Evolutionary conservation across 2,113 vertebrate genomes (phyloP), one percentile per base, ranked within the genome.

Genomic region (Regulus satrapa): DNA sequence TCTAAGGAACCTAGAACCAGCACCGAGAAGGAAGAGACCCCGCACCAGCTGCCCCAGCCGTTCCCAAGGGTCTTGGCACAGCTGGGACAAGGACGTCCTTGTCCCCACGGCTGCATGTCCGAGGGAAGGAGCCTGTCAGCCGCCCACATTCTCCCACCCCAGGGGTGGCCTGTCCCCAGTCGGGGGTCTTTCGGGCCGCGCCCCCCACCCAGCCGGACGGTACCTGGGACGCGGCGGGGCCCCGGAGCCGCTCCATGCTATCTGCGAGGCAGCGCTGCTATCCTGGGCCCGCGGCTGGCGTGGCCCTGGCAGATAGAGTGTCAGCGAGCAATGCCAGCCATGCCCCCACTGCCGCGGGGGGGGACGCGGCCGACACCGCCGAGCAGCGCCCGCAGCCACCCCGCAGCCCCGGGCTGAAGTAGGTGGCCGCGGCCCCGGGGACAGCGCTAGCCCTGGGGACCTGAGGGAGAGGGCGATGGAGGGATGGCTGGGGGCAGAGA

Each of bases 241-340:
- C 34, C 9, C 92, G 54, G 76, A 94, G 88, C 18, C 8, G 67
- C 92, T 97, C 94, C 96, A 96, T 97, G 96, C 95, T 92, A 14
- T 83, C 87, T 68, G 91, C 41, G 5, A 63, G 59, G 82, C 94
- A 80, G 91, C 51, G 67, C 96, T 80, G 96, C 96, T 97, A 97
- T 97, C 96, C 96, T 97, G 96, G 94, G 95, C 79, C 91, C 7
- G 80, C 45, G 66, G 69, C 94, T 88, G 73, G 91, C 58, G 16
- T 43, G 76, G 95, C 23, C 95, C 91, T 72, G 61, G 87, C 83
- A 90, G 95, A 96, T 94, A 95, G 85, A 62, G 89, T 95, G 94
- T 95, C 96, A 94, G 88, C 8, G 43, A 93, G 92, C 93, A 74
- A 81, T 92, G 80, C 87, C 95, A 96, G 95, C 84, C 92, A 18